A percentile compares a stretch with the other conserved stretches of the same genome.
phyloP scores from a whole-genome alignment of 2,888 invertebrate genomes.

The Deilephila elpenor region DNA sequence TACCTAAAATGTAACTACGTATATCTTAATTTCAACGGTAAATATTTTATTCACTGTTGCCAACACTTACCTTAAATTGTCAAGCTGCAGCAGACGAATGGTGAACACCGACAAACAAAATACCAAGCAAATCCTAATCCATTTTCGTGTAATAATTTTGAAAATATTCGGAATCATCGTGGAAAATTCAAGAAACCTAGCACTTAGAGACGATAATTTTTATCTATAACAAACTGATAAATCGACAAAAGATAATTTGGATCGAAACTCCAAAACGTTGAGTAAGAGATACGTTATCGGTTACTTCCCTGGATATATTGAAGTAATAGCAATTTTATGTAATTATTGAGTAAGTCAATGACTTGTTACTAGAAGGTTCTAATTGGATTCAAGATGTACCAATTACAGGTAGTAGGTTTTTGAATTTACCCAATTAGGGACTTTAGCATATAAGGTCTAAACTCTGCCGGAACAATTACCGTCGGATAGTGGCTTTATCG shows the following conservation, averaged over 20 bases:
- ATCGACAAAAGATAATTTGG: conserved; percentile 10
- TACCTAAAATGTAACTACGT: no score
- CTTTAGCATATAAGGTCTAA: no score
- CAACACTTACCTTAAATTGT: conserved; percentile 17
- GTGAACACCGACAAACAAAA: conserved; percentile 50
- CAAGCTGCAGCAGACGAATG: conserved; percentile 41
- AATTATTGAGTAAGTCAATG: no score
- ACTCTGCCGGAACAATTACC: no score
- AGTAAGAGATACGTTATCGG: neutral
- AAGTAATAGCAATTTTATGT: conserved; percentile 8
- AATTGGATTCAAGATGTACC: neutral
- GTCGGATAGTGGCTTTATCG: no score
- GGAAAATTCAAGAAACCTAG: conserved; percentile 58
- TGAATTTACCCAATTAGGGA: no score
- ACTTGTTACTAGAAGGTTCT: neutral
- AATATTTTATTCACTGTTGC: neutral
- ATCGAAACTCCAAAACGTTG: neutral
- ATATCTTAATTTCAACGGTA: neutral
- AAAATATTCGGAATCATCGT: conserved; percentile 56
- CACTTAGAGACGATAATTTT: conserved; percentile 7
- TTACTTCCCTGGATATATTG: neutral
- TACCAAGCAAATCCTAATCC: conserved; percentile 54
- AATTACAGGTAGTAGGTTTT: no score
- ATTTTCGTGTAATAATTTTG: conserved; percentile 54
- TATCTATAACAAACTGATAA: conserved; percentile 2